phyloP scores from a whole-genome alignment of 2,888 invertebrate species.

The Pyralis farinalis region DNA sequence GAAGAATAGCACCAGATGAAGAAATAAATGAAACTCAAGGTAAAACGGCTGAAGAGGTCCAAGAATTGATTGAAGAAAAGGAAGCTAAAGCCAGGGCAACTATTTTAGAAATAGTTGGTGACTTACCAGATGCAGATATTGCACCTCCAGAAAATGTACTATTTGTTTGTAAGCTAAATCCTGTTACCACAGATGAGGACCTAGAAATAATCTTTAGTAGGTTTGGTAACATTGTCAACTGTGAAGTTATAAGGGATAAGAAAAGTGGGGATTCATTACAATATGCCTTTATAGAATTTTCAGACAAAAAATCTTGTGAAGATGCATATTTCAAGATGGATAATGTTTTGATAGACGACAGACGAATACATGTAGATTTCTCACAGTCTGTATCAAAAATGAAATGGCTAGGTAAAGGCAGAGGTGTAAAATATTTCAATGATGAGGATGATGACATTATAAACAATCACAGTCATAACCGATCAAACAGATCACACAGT shows the following conservation, averaged over 20 bases:
- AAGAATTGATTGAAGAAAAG: conserved; percentile 92
- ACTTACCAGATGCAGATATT: conserved; percentile 97
- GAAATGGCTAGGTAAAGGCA: conserved; percentile 93
- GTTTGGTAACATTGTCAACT: conserved; percentile 95
- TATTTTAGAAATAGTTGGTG: conserved; percentile 98
- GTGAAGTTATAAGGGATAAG: conserved; percentile 97
- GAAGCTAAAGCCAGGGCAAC: conserved; percentile 98
- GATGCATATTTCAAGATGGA: conserved; percentile 99
- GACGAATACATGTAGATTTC: conserved; percentile 99
- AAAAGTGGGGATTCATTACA: conserved; percentile 97
- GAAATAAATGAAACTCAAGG: conserved; percentile 94
- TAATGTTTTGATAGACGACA: conserved; percentile 98
- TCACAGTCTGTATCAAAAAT: conserved; percentile 98
- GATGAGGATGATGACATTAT: conserved; percentile 47
- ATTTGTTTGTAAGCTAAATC: conserved; percentile 99
- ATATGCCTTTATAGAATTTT: conserved; percentile 99
- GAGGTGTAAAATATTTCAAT: conserved; percentile 84
- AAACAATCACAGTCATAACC: conserved; percentile 25
- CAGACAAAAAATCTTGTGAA: conserved; percentile 95
- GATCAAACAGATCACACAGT: conserved; percentile 26
- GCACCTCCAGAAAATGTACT: conserved; percentile 99
- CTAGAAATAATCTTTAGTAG: conserved; percentile 98
- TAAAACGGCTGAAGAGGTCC: conserved; percentile 90
- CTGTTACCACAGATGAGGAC: conserved; percentile 98
- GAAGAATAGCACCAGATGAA: conserved; percentile 96